These are phyloP conservation scores for Agraylea sexmaculata DNA, from an alignment of 1,140 invertebrate species.

Conservation along the genomic window DNA sequence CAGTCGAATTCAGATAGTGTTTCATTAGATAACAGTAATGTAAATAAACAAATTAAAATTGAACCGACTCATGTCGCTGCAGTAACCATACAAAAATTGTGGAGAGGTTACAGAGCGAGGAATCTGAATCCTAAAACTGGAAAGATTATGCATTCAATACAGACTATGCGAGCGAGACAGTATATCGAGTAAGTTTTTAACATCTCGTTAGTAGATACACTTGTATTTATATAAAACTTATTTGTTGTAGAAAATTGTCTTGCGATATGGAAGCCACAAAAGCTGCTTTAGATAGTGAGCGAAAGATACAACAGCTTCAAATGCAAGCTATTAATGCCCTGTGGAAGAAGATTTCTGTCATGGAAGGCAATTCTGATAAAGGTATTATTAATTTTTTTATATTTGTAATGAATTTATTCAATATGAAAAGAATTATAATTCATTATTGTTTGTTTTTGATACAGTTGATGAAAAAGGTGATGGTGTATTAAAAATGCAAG, in stretches of 20 bases:
- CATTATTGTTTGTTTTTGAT: not conserved
- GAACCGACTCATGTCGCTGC: slow-evolving; percentile 48
- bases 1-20: slow-evolving; percentile 20
- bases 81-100: slow-evolving; percentile 73
- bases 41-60: slow-evolving; percentile 30
- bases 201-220: not conserved
- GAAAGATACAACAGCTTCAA: slow-evolving; percentile 74
- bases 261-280: slow-evolving; percentile 72
- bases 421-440: not conserved
- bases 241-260: slow-evolving; percentile 51
- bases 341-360: slow-evolving; percentile 75
- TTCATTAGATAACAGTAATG: slow-evolving; percentile 24
- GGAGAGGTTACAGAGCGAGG: slow-evolving; percentile 74
- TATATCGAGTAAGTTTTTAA: slow-evolving; percentile 64
- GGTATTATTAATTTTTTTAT: slow-evolving; percentile 8
- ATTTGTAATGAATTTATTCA: not conserved
- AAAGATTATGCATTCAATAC: slow-evolving; percentile 63
- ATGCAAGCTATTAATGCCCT: slow-evolving; percentile 82
- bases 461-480: slow-evolving; percentile 12
- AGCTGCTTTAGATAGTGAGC: slow-evolving; percentile 70
- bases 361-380: slow-evolving; percentile 41
- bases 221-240: slow-evolving; percentile 2
- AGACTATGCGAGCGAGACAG: slow-evolving; percentile 68
- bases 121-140: slow-evolving; percentile 61
- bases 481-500: slow-evolving; percentile 6